Evolutionary conservation across 2,797 vertebrate genomes (phyloP), one percentile per base, ranked within the genome.

Genomic region (Podarcis siculus): DNA sequence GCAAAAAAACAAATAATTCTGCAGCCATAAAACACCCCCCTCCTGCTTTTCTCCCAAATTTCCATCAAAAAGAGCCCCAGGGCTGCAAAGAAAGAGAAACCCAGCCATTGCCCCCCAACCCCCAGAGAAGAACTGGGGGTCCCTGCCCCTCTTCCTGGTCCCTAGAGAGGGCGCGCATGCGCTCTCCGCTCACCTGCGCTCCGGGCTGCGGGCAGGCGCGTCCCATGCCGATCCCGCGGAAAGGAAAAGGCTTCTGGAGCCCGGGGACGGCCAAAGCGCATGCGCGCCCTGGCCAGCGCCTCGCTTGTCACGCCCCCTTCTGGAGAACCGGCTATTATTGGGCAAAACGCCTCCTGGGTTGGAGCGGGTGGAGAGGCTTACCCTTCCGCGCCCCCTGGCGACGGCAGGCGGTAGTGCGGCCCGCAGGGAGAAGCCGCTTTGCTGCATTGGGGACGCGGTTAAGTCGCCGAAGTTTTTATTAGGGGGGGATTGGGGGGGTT

Each of bases 151-250:
- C 32, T 5, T 73, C 55, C 55, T 1, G 9, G 2, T 21, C 42
- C 21, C 79, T 37, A n/a, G 30, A 42, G 30, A 42, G 25, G 30
- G 37, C 5, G n/a, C 37, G 83, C 87, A 35, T 3, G 85, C 42
- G n/a, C 71, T 30, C 42, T 17, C 49, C 21, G 27, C 73, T 87
- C 58, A 73, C 75, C 86, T 79, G 86, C 2, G 23, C 30, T 87
- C 73, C 66, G 32, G 2, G 32, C 69, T 21, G 55, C 58, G n/a
- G 21, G 9, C 49, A 45, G 5, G 15, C 58, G 81, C 2, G 37
- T 58, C 42, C 8, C 19, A 30, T 1, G 5, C 79, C 23, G 23
- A 8, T 9, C 6, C 12, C 0, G 30, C 42, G 37, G 1, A 1
- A 8, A 64, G 49, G 15, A 55, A 55, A 15, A 3, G 72, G 67